Evolutionary conservation across 2,113 vertebrate species (phyloP).

Genomic region (Coracopsis vasa): DNA sequence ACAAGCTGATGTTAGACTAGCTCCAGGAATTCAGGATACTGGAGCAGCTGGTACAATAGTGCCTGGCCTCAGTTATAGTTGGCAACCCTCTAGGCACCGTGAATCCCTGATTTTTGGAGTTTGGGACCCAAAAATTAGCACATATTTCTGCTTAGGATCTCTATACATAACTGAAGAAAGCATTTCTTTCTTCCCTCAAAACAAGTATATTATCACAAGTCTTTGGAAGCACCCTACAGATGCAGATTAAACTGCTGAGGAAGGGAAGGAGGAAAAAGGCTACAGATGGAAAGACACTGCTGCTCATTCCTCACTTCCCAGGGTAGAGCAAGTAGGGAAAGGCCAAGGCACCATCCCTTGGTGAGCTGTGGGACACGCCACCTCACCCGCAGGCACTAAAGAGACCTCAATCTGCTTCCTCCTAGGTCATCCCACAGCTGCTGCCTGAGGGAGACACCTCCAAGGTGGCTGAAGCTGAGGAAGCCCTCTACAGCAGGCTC

Average conservation of each 20-base stretch:
- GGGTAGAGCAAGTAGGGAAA: neutral
- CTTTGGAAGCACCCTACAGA: neutral
- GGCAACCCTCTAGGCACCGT: fast-evolving
- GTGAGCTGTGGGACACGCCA: neutral
- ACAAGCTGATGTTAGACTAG: neutral
- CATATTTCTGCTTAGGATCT: neutral
- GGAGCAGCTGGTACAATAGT: neutral
- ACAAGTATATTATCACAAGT: neutral
- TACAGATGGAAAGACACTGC: fast-evolving
- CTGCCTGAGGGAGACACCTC: neutral
- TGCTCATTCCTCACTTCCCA: neutral
- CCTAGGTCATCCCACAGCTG: neutral
- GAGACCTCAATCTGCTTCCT: fast-evolving
- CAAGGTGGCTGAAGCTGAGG: fast-evolving
- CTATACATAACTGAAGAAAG: neutral
- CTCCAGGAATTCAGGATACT: neutral
- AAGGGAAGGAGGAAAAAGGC: neutral
- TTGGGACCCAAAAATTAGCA: neutral
- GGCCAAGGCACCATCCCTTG: neutral
- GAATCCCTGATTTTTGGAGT: neutral
- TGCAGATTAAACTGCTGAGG: neutral
- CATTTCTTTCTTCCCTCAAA: neutral
- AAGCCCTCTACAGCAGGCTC: neutral
- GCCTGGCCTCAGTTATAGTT: neutral
- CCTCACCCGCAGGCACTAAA: fast-evolving